Evolutionary conservation across 2,888 invertebrate genomes (phyloP), one percentile per base, ranked within the genome.

Genomic region (Mythimna impura): DNA sequence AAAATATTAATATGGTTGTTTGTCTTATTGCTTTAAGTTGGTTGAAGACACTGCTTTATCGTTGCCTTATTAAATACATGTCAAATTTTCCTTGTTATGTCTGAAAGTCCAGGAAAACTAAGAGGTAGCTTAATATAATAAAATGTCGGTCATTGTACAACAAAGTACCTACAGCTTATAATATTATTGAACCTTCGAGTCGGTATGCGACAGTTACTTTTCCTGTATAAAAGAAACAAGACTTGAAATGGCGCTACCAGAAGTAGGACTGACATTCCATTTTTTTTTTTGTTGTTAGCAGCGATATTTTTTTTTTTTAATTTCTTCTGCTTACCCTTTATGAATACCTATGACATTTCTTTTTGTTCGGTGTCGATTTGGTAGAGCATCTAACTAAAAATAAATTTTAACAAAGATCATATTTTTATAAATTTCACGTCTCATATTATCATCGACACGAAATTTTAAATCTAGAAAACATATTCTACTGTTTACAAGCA

Each of bases 221-320:
- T 65, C 72, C 72, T 77, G 54, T 66, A 68, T 54, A 43, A 62
- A 66, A 62, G 50, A 73, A 72, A 64, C 40, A 63, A 79, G 43
- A 60, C 63, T 52, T 30, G 43, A 36, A 57, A 63, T 36, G 58
- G 52, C 40, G 40, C 47, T 63, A 74, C 73, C 74, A 74, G 43
- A 20, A 34, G 25, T 52, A 61, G 65, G 36, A 22, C 36, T 66
- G 55, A 52, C 65, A 36, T 34, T 62, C 55, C 34, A 54, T 4
- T 47, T 47, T 14, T 40, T 12, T 40, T 47, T 47, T 47, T 17
- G 52, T 50, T n/a, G 52, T 55, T 7, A 52, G 52, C 14, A 14
- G 12, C 17, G 14, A 36, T 43, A 25, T 25, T 5, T 10, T 36
- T 54, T n/a, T 47, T 30, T 4, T 47, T 14, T 14, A 47, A 6